These are phyloP conservation scores for Python bivittatus DNA, from an alignment of 2,113 vertebrate genomes.

Conservation along the genomic window DNA sequence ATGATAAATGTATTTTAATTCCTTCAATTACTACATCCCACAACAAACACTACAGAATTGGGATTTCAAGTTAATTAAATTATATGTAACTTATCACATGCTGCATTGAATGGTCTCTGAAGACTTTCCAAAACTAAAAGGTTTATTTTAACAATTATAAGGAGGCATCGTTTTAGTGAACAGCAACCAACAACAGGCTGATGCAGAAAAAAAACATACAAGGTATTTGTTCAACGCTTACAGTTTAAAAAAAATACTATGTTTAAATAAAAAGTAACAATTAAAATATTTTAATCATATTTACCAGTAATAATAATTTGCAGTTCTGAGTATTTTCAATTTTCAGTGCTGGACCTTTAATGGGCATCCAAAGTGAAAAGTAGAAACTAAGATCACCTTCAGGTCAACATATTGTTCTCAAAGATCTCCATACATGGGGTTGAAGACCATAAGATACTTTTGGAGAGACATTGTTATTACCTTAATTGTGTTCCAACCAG, in stretches of 20 bases:
- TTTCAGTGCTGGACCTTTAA: not conserved
- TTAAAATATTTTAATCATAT: not conserved
- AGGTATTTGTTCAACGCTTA: not conserved
- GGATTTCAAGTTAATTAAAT: not conserved
- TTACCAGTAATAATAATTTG: not conserved
- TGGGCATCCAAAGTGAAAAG: not conserved
- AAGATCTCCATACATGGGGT: not conserved
- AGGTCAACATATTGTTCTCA: not conserved
- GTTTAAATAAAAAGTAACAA: not conserved
- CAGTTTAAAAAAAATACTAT: not conserved
- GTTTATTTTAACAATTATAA: not conserved
- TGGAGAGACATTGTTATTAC: not conserved
- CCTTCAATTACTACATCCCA: slow-evolving; percentile 1
- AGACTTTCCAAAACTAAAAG: not conserved
- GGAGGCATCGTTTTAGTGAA: not conserved
- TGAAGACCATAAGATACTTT: not conserved
- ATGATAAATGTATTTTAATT: not conserved
- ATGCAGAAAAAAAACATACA: not conserved
- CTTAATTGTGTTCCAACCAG: not conserved
- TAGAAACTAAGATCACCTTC: not conserved
- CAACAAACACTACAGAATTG: not conserved
- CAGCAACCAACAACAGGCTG: not conserved
- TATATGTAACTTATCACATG: not conserved
- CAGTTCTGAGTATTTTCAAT: not conserved
- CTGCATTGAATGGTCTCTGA: not conserved